These are phyloP conservation scores for Resseliella maxima DNA, from an alignment of 2,888 invertebrate species.

Conservation along the genomic window DNA sequence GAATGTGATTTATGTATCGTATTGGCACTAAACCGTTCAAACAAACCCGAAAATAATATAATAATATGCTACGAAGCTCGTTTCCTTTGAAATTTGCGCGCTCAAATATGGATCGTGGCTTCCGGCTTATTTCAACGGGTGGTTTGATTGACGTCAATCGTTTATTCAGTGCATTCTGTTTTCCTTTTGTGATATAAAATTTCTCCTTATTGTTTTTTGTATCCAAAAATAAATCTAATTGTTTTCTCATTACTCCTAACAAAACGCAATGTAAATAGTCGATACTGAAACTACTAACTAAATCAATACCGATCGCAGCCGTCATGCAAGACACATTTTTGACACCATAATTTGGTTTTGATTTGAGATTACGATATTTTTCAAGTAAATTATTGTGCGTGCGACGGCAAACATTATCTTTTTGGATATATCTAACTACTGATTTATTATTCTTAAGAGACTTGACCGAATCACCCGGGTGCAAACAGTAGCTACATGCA, in stretches of 20 bases:
- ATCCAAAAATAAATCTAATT: not conserved
- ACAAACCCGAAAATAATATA: not conserved
- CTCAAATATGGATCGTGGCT: not conserved
- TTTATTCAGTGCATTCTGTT: not conserved
- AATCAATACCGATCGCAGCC: not conserved
- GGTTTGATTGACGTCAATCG: not conserved
- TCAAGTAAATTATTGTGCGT: not conserved
- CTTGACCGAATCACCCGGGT: not conserved
- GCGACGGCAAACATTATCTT: not conserved
- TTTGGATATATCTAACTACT: not conserved
- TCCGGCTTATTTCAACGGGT: not conserved
- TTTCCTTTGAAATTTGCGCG: not conserved
- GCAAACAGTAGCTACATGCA: not conserved
- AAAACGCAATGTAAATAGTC: constrained; percentile 56
- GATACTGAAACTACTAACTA: not conserved
- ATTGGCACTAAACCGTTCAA: not conserved
- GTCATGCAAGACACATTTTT: not conserved
- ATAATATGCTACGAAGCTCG: not conserved
- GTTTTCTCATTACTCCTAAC: constrained; percentile 17
- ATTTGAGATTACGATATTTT: not conserved
- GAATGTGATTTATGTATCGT: not conserved
- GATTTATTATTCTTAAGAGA: not conserved
- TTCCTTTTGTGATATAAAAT: not conserved
- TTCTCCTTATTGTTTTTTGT: not conserved
- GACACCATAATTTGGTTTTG: not conserved